phyloP scores from a whole-genome alignment of 2,888 invertebrate species.

The Germaria angustata region DNA sequence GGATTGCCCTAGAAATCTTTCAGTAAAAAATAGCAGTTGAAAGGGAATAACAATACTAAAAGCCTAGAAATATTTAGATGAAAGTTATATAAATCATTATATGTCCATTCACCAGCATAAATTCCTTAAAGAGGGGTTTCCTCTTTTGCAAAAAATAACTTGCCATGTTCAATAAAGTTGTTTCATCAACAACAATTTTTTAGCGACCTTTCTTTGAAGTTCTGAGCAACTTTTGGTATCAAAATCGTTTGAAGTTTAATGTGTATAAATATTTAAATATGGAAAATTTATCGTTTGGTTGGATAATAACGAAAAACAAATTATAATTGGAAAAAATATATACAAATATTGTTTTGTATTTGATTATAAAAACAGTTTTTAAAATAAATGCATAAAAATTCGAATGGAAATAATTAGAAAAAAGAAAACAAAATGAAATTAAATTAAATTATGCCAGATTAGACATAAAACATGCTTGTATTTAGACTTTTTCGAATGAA shows the following conservation, averaged over 20 bases:
- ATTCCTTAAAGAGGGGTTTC: too few relatives aligned
- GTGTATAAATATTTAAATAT: conserved; percentile 74
- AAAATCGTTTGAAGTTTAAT: conserved; percentile 45
- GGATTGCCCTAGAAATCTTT: too few relatives aligned
- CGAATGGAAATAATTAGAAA: background rate
- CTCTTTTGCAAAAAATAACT: too few relatives aligned
- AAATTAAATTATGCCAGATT: conserved; percentile 32
- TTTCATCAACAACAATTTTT: background rate
- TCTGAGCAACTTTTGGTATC: background rate
- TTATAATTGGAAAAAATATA: conserved; percentile 28
- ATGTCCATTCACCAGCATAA: too few relatives aligned
- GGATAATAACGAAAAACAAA: conserved; percentile 69
- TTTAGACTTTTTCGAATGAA: background rate
- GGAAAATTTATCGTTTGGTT: conserved; percentile 73
- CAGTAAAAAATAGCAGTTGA: too few relatives aligned
- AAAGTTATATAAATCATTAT: too few relatives aligned
- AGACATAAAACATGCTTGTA: conserved; percentile 23
- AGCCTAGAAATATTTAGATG: too few relatives aligned
- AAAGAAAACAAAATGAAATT: conserved; percentile 11
- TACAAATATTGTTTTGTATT: background rate
- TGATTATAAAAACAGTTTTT: background rate
- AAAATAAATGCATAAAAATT: background rate
- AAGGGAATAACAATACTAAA: too few relatives aligned
- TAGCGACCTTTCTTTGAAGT: background rate
- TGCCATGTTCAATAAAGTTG: too few relatives aligned